Percentiles rank a stretch among this genome's conserved stretches.
Evolutionary conservation across 2,888 invertebrate species (phyloP).

Genomic region (Pachymerium ferrugineum): DNA sequence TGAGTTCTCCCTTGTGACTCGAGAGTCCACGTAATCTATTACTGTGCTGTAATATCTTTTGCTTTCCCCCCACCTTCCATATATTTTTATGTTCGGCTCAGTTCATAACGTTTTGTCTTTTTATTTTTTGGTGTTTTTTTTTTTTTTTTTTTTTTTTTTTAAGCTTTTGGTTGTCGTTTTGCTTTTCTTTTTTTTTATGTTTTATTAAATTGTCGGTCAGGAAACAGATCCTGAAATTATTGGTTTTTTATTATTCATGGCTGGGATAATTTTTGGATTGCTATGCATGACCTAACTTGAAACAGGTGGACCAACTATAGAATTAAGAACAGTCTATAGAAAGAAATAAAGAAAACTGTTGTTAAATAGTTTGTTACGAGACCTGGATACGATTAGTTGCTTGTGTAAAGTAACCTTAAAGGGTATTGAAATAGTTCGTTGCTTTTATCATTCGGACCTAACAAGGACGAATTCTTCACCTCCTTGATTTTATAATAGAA

Average conservation of each 20-base stretch:
- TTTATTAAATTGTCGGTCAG: neutral
- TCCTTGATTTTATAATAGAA: no score
- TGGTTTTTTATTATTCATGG: neutral
- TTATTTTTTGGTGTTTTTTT: neutral
- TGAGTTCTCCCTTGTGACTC: conserved; percentile 28
- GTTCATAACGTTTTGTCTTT: no score
- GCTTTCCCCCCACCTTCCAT: no score
- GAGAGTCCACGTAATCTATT: conserved; percentile 18
- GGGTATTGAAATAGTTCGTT: no score
- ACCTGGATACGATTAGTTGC: no score
- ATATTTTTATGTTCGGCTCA: no score
- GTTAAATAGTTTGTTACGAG: neutral
- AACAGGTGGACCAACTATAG: neutral
- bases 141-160: neutral
- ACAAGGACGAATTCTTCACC: no score
- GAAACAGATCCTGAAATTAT: neutral
- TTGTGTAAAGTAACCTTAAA: no score
- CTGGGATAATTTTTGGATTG: neutral
- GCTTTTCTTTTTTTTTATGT: neutral
- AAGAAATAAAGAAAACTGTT: neutral
- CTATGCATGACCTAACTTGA: neutral
- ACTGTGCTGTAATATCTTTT: conserved; percentile 14
- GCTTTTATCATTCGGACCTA: no score
- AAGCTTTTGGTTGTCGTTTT: neutral
- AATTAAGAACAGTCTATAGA: neutral